Base-by-base conservation (phyloP, 2,888 invertebrate genomes). In the Leptothorax acervorum region DNA sequence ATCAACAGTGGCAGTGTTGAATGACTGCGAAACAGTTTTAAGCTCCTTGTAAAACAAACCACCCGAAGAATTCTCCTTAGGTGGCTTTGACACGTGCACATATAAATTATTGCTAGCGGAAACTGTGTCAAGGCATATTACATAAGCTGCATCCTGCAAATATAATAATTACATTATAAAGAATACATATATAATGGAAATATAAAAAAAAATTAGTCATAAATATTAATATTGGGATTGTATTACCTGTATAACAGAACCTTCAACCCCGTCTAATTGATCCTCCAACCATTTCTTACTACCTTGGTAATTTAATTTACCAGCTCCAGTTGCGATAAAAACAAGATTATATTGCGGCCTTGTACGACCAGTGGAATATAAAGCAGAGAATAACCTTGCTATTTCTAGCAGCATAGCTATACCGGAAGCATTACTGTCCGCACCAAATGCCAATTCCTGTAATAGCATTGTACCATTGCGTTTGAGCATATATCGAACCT, bases 11-110 rank as follows among this genome's bases (percentile, higher is more conserved):
- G 96, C 94, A 0, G 95, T 79, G 1, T 95, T 95, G 66, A 95
- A 93, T 70, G 95, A 93, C 62, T 95, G 95, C 0, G 96, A 95
- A 0, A 96, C 96, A 8, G 96, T 95, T 73, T 95, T 94, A n/a
- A 97, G 93, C 91, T 97, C 96, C 95, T 97, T 96, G 87, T 95
- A 96, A 89, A 97, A 96, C 12, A 96, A 95, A 88, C 96, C 96
- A 8, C 98, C 97, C 0, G 98, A 96, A 0, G 97, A 97, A 78
- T 97, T 98, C 28, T 98, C 97, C 92, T 97, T 97, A 0, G 99
- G 99, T 0, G 99, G 98, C 95, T 99, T 99, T 0, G 99, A 99
- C 9, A 99, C 99, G 95, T 99, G 99, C 95, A 99, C 97, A 90
- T 97, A 97, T 2, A 99, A 95, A 0, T 96, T 95, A 45, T 97